Conservation (phyloP, 2,888 invertebrate species). For the Leptopilina myrica region DNA sequence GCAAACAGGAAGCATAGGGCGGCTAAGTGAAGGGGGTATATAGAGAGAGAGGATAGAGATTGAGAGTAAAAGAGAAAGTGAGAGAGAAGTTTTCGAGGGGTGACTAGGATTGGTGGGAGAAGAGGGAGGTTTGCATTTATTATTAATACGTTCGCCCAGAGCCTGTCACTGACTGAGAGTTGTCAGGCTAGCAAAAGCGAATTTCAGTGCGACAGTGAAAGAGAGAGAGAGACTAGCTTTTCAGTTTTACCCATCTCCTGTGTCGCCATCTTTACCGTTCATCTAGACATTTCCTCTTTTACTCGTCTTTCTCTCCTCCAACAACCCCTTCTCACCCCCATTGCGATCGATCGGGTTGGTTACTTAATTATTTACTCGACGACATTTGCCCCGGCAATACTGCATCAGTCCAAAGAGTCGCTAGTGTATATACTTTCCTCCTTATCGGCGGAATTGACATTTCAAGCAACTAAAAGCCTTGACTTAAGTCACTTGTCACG, state of each 20-base stretch:
- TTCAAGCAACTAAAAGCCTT: conserved; percentile 40
- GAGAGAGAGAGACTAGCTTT: conserved; percentile 55
- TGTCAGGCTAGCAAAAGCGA: conserved; percentile 66
- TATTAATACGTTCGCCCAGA: conserved; percentile 71
- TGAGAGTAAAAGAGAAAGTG: neutral
- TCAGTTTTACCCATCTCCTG: conserved; percentile 61
- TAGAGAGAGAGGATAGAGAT: neutral
- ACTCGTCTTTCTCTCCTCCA: conserved; percentile 45
- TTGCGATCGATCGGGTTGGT: conserved; percentile 57
- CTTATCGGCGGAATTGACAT: conserved; percentile 39
- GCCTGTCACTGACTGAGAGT: conserved; percentile 69
- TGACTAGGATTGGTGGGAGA: conserved; percentile 48
- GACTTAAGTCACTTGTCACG: conserved; percentile 36
- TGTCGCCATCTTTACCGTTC: conserved; percentile 50
- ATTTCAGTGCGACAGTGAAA: conserved; percentile 51
- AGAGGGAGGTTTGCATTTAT: conserved; percentile 73
- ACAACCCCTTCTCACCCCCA: conserved; percentile 43
- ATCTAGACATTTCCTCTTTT: conserved; percentile 52
- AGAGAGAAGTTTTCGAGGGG: conserved; percentile 32
- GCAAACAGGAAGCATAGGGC: conserved; percentile 51
- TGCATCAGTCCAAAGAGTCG: conserved; percentile 36
- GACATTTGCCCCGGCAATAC: conserved; percentile 40
- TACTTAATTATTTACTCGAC: conserved; percentile 68
- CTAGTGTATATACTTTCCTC: conserved; percentile 14
- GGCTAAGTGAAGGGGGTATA: conserved; percentile 28